Percentiles rank a stretch among this genome's conserved stretches.
phyloP scores from a whole-genome alignment of 2,797 vertebrate species.

The Schizothorax lantsangensis region DNA sequence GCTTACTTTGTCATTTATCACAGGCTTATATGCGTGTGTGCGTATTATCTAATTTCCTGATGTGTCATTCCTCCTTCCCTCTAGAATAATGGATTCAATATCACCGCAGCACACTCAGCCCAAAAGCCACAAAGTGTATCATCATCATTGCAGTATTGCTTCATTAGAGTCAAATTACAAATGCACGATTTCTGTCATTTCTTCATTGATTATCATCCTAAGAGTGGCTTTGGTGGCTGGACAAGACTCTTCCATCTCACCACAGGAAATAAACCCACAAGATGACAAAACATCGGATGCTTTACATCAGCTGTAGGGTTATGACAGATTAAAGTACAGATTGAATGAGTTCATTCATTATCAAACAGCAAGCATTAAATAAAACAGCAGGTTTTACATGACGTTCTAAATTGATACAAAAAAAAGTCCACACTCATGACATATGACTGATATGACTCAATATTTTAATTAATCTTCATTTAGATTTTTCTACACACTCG shows the following conservation, averaged over 20 bases:
- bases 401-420: neutral
- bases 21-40: neutral
- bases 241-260: constrained; percentile 34
- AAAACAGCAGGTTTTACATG: neutral
- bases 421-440: neutral
- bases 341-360: neutral
- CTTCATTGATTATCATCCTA: constrained; percentile 17
- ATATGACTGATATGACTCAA: neutral
- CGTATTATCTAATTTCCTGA: constrained; percentile 27
- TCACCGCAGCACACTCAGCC: neutral
- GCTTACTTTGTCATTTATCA: constrained; percentile 34
- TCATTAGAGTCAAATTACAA: constrained; percentile 20
- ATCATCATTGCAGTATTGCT: neutral
- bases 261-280: constrained; percentile 33
- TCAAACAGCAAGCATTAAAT: neutral
- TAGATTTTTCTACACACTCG: neutral
- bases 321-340: constrained; percentile 9
- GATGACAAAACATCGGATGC: constrained; percentile 9
- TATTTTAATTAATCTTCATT: neutral
- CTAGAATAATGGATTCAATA: constrained; percentile 11
- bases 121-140: constrained; percentile 8
- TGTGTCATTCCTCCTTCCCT: constrained; percentile 17
- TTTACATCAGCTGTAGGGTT: constrained; percentile 16
- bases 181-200: constrained; percentile 1
- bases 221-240: constrained; percentile 1